These are phyloP conservation scores for Hylyphantes graminicola DNA, from an alignment of 1,140 invertebrate species.

Conservation along the genomic window DNA sequence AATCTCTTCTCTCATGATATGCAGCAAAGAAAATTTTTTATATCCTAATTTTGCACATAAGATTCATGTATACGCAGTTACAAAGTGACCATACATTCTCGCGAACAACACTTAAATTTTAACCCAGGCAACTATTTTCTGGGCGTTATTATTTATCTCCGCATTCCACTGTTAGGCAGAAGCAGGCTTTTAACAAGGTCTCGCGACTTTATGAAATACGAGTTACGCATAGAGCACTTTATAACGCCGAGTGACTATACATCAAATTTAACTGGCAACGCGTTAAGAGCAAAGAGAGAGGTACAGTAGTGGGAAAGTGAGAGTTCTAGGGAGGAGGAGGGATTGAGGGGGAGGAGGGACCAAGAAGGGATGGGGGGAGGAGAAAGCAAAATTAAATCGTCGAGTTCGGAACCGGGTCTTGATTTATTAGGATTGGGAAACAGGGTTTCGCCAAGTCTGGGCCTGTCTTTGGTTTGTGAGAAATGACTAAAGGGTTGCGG, in stretches of 20 bases:
- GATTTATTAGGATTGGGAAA: conserved; percentile 46
- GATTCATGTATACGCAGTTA: conserved; percentile 14
- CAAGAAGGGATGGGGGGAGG: too few relatives aligned
- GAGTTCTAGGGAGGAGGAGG: neutral
- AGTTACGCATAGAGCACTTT: conserved; percentile 22
- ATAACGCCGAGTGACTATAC: conserved; percentile 29
- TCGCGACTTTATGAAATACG: conserved; percentile 50
- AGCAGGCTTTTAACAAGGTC: conserved; percentile 39
- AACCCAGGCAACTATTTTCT: neutral
- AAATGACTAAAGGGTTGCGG: conserved; percentile 29
- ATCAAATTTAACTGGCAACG: conserved; percentile 48
- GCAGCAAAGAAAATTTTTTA: too few relatives aligned
- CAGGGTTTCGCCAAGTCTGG: conserved; percentile 20
- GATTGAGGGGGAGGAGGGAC: neutral
- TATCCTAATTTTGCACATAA: neutral
- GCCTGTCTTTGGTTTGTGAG: neutral
- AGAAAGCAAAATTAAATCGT: conserved; percentile 44
- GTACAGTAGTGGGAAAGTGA: neutral
- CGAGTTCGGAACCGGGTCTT: conserved; percentile 35
- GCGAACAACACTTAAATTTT: conserved; percentile 34
- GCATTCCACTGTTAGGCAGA: neutral
- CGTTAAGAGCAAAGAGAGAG: conserved; percentile 10
- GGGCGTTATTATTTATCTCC: conserved; percentile 33
- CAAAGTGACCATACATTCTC: neutral
- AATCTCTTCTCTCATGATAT: too few relatives aligned